Conservation (phyloP, 2,888 invertebrate genomes). For the Nezara viridula region DNA sequence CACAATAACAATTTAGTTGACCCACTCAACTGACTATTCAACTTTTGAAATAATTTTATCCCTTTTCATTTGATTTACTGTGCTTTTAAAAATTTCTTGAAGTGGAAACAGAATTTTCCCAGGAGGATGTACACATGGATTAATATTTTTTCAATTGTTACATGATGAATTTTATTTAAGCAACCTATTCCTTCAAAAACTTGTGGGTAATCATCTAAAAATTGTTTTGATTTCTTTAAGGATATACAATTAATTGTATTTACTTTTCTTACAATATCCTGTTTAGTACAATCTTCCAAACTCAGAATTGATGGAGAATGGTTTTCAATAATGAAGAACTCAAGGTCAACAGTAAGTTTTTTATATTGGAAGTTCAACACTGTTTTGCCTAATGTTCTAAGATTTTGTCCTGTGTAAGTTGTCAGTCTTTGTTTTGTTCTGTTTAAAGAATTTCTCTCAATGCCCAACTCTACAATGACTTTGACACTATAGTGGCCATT, state of each 20-base stretch:
- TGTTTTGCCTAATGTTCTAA: slow-evolving; percentile 26
- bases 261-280: slow-evolving; percentile 38
- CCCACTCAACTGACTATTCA: slow-evolving; percentile 18
- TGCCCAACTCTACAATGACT: too few relatives aligned
- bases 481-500: too few relatives aligned
- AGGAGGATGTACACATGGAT: too few relatives aligned
- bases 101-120: too few relatives aligned
- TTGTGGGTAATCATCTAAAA: slow-evolving; percentile 44
- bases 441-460: too few relatives aligned
- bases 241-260: too few relatives aligned
- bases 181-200: slow-evolving; percentile 54
- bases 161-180: slow-evolving; percentile 26
- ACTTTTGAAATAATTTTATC: slow-evolving; percentile 24
- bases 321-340: background rate
- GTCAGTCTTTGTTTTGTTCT: too few relatives aligned
- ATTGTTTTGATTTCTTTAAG: background rate
- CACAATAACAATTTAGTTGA: slow-evolving; percentile 26
- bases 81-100: slow-evolving; percentile 51
- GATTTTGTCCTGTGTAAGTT: too few relatives aligned
- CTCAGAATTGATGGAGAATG: slow-evolving; percentile 2
- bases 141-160: slow-evolving; percentile 36
- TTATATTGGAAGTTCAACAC: background rate
- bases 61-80: slow-evolving; percentile 46
- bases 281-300: slow-evolving; percentile 26
- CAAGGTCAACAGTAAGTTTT: too few relatives aligned